A percentile compares a stretch with the other conserved stretches of the same genome.
phyloP scores from a whole-genome alignment of 1,140 invertebrate genomes.

The Steinernema feltiae region DNA sequence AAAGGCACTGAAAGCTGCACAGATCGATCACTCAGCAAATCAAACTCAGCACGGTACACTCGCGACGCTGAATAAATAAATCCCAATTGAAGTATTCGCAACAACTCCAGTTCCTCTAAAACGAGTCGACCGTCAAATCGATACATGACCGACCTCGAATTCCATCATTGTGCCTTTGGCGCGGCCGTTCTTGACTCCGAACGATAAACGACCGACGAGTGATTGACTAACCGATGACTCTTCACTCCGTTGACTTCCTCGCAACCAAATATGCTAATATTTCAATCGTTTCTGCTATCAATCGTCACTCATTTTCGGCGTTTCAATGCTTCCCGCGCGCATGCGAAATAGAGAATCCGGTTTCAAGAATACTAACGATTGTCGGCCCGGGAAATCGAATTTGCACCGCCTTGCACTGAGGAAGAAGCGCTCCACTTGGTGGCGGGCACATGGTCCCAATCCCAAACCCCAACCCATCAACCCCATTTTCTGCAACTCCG shows the following conservation, averaged over 20 bases:
- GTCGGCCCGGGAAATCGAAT: constrained; percentile 6
- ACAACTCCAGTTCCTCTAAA: neutral
- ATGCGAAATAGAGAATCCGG: constrained; percentile 4
- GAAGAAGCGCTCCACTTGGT: neutral
- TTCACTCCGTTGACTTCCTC: neutral
- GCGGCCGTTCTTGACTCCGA: neutral
- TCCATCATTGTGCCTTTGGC: constrained; percentile 1
- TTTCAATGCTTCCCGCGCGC: constrained; percentile 1
- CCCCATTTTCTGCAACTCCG: constrained; percentile 4
- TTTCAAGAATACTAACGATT: constrained; percentile 14
- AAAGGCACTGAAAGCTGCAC: neutral
- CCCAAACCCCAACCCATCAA: neutral
- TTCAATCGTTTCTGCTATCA: neutral
- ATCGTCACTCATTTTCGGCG: constrained; percentile 13
- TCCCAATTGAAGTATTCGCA: constrained; percentile 3
- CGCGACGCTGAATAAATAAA: constrained; percentile 9
- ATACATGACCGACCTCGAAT: constrained; percentile 15
- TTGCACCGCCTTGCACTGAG: constrained; percentile 8
- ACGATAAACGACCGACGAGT: neutral
- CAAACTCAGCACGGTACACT: neutral
- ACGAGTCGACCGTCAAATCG: constrained; percentile 8
- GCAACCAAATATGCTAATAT: constrained; percentile 14
- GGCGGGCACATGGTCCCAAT: neutral
- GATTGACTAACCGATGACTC: neutral
- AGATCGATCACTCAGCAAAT: neutral